Base-by-base conservation (phyloP, 2,797 vertebrate species). In the Yasuhikotakia modesta region DNA sequence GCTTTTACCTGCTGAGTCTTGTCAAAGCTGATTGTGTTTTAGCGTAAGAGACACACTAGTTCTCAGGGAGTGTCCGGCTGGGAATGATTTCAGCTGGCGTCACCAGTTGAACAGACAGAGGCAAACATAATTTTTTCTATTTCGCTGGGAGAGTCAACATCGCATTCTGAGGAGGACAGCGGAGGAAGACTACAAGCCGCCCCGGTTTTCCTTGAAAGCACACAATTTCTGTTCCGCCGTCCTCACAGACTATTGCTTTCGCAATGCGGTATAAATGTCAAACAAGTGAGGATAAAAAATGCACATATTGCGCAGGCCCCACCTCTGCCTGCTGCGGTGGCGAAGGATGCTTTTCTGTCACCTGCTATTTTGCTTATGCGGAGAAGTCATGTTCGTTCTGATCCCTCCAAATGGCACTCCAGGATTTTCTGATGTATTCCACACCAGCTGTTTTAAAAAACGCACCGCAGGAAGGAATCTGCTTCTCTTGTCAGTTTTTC, bases 71-170 rank as follows among this genome's bases (percentile, higher is more conserved):
- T 69, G 70, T 75, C 52, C 74, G 67, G 65, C 72, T 75, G 69
- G 81, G 79, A 83, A 85, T 82, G 83, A 79, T 83, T 76, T 70
- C 73, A 78, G 60, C 65, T 79, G 78, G 80, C 27, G 60, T 72
- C 81, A 43, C 79, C 81, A 71, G 64, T 73, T 80, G 64, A 76
- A 74, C 48, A 68, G 46, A 68, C 80, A 71, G 66, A 35, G 66
- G 71, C 73, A 72, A 75, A 64, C 80, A 65, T 76, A 70, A 75
- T 80, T 74, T 63, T 64, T 53, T 75, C 24, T 65, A 73, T 80
- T 65, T 72, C 30, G 30, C 21, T 69, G 55, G 22, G 61, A 50
- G 24, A 71, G 58, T 78, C 55, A 74, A 66, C 76, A 52, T 73
- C 52, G 32, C 69, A 75, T 21, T 76, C n/a, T n/a, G 21, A 48